Conservation (phyloP, 2,797 vertebrate species). For the Scolopax bukidnonensis region DNA sequence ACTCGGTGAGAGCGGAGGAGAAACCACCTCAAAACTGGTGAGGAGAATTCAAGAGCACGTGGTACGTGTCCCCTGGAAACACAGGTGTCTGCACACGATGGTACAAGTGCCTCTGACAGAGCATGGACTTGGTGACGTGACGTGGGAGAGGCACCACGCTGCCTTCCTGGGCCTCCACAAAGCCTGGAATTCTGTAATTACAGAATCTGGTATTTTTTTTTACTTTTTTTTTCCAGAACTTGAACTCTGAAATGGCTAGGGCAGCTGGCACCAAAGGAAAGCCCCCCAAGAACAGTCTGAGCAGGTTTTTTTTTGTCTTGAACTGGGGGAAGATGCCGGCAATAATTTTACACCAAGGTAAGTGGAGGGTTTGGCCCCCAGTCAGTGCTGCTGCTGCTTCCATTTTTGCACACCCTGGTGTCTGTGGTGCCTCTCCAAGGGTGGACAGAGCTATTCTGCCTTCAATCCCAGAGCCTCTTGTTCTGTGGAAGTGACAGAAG, state of each 20-base stretch:
- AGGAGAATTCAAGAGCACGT: not conserved
- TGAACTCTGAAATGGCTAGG: not conserved
- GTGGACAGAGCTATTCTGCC: rapidly evolving
- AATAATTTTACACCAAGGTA: not conserved
- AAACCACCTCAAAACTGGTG: rapidly evolving
- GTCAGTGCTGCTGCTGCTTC: rapidly evolving
- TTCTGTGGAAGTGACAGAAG: not conserved
- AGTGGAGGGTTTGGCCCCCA: not conserved
- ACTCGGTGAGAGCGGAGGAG: rapidly evolving
- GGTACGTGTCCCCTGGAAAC: not conserved
- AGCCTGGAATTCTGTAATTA: rapidly evolving
- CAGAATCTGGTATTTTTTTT: rapidly evolving
- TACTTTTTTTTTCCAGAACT: not conserved
- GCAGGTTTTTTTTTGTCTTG: not conserved
- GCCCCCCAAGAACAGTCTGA: not conserved
- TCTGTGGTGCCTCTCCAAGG: not conserved
- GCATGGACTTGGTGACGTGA: not conserved
- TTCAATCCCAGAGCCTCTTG: rapidly evolving
- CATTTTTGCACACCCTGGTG: rapidly evolving
- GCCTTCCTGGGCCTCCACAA: not conserved
- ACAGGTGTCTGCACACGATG: rapidly evolving
- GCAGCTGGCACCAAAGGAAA: not conserved
- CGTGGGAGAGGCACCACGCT: not conserved
- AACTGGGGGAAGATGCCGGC: not conserved
- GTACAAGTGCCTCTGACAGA: rapidly evolving